Conservation (phyloP, 2,113 vertebrate genomes). For the Pyxicephalus adspersus region DNA sequence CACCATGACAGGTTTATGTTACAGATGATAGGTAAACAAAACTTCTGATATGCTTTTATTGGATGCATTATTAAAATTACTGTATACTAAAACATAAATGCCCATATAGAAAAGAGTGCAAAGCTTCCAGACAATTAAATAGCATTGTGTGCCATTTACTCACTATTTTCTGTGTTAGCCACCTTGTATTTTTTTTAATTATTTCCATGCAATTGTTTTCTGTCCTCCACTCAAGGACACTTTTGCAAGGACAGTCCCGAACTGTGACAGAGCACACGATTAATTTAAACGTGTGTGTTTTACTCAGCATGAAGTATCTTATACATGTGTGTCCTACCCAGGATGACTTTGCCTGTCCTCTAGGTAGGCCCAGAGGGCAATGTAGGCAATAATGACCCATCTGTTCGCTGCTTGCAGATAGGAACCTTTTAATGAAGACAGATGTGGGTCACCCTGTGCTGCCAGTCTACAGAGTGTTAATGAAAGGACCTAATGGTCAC, state of each 20-base stretch:
- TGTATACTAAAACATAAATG: no score
- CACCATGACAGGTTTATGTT: no score
- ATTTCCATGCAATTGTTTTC: not conserved
- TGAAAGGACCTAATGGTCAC: constrained; percentile 82
- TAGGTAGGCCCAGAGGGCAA: constrained; percentile 76
- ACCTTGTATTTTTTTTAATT: not conserved
- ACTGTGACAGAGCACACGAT: constrained; percentile 42
- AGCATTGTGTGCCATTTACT: not conserved
- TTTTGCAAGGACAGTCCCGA: not conserved
- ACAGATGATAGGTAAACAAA: no score
- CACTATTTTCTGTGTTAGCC: not conserved
- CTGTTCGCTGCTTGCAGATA: constrained; percentile 77
- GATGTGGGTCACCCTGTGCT: constrained; percentile 76
- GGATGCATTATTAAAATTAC: no score
- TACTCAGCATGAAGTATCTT: constrained; percentile 58
- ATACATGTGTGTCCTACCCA: constrained; percentile 58
- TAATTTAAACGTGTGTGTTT: constrained; percentile 56
- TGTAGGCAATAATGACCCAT: constrained; percentile 79
- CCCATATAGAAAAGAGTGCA: no score
- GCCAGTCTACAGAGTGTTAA: constrained; percentile 75
- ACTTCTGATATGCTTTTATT: no score
- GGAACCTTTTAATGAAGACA: constrained; percentile 85
- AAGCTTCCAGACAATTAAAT: not conserved
- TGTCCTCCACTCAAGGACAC: constrained; percentile 28
- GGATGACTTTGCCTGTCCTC: constrained; percentile 74